Percentiles rank a stretch among this genome's conserved stretches.
Conservation (phyloP, 2,797 vertebrate species). For the Serranus cabrilla region DNA sequence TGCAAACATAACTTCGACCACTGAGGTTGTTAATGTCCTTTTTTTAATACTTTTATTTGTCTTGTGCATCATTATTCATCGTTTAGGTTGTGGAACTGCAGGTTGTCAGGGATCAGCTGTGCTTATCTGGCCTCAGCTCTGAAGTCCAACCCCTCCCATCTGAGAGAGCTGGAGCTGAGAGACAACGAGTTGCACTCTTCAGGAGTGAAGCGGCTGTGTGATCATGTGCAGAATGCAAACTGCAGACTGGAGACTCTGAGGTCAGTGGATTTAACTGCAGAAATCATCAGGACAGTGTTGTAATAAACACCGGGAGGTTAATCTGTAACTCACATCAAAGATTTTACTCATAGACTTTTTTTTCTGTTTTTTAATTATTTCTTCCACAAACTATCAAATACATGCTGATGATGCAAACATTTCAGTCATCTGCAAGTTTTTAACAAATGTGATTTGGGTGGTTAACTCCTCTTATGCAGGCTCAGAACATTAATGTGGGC, state of each 20-base stretch:
- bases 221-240: not conserved
- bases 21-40: too few relatives aligned
- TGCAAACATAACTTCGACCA: too few relatives aligned
- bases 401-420: too few relatives aligned
- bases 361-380: too few relatives aligned
- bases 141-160: too few relatives aligned
- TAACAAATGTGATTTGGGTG: too few relatives aligned
- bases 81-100: not conserved
- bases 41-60: too few relatives aligned
- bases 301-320: not conserved
- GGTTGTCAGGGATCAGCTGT: not conserved
- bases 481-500: not conserved
- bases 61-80: not conserved
- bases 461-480: not conserved
- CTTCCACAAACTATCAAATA: too few relatives aligned
- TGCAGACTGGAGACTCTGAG: not conserved
- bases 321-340: too few relatives aligned
- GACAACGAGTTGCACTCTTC: not conserved
- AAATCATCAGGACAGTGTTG: not conserved
- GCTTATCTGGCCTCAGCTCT: not conserved
- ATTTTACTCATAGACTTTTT: too few relatives aligned
- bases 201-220: not conserved
- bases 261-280: not conserved
- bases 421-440: too few relatives aligned
- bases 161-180: slow-evolving; percentile 1